Evolutionary conservation across 2,888 invertebrate genomes (phyloP), one percentile per base, ranked within the genome.

Genomic region (Diploptera punctata): DNA sequence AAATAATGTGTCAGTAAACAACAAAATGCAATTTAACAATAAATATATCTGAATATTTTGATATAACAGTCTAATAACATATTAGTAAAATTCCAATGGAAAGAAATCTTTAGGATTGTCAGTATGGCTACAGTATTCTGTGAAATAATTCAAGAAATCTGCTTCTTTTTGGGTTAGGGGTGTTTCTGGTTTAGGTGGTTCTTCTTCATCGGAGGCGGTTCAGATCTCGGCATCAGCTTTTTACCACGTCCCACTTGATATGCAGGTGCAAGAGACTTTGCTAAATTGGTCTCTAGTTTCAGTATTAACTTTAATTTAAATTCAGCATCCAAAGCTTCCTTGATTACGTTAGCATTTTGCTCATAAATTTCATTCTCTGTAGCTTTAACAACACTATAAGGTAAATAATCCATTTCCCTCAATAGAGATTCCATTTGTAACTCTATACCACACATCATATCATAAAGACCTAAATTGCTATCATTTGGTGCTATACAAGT

Each of bases 381-480:
- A 70, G 77, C 77, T 62, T 83, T 82, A 1, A 90, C 87, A 73
- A 86, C 82, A 5, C 85, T 83, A 73, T 83, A 83, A 1, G 88
- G 86, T 74, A 90, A 78, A 70, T 81, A 82, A 76, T 91, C 91
- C 74, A 91, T 80, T 71, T 83, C 80, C 69, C 86, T 81, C 57
- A 85, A 81, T 73, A 81, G 81, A 3, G 81, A 75, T 24, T 85
- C 83, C 77, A 88, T 89, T 78, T 84, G 83, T 1, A 81, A 79
- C 80, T 91, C 91, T 73, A 91, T 84, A 68, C 84, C 83, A 77
- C 84, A 86, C 80, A 90, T 88, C 83, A 89, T 86, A 7, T 85
- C 81, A 67, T 83, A 80, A 70, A 87, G 84, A 62, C 85, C 85
- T 73, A 88, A 81, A 77, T 87, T 87, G 4, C 86, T 85, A 49